A percentile compares a stretch with the other conserved stretches of the same genome.
These are phyloP conservation scores for Seira ritae DNA, from an alignment of 2,888 invertebrate species.

Conservation along the genomic window DNA sequence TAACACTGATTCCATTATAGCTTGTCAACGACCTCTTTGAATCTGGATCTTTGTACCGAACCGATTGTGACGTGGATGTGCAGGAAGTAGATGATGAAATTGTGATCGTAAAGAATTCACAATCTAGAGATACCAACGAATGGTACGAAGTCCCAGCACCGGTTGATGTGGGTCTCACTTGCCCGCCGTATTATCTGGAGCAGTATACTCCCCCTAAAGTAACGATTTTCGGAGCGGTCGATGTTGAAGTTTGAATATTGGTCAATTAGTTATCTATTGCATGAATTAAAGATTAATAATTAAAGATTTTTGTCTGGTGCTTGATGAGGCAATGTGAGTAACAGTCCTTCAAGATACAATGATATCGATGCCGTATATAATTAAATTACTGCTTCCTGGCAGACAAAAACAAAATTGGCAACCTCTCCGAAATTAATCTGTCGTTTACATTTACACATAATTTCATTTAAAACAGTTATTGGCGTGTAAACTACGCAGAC, in stretches of 20 bases:
- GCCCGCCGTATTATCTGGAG: slow-evolving; percentile 63
- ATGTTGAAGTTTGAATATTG: slow-evolving; percentile 21
- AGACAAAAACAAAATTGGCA: no score
- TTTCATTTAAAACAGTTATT: no score
- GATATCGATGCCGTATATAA: no score
- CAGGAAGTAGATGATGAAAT: slow-evolving; percentile 61
- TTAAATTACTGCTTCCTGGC: no score
- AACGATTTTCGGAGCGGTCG: slow-evolving; percentile 47
- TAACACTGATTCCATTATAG: slow-evolving; percentile 50
- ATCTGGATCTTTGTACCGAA: slow-evolving; percentile 36
- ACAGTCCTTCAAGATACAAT: no score
- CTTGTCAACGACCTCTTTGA: slow-evolving; percentile 56
- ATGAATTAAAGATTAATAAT: no score
- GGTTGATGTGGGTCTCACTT: slow-evolving; percentile 46
- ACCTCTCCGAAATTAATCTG: no score
- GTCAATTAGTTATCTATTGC: no score
- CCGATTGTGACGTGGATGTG: slow-evolving; percentile 58
- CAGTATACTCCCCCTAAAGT: slow-evolving; percentile 37
- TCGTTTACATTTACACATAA: no score
- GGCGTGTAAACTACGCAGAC: no score
- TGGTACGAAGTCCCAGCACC: slow-evolving; percentile 71
- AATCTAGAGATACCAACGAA: slow-evolving; percentile 68
- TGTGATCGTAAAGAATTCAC: slow-evolving; percentile 66
- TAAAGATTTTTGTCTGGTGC: no score
- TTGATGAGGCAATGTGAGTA: no score